A percentile compares a stretch with the other conserved stretches of the same genome.
These are phyloP conservation scores for Nephrotoma flavescens DNA, from an alignment of 2,888 invertebrate species.

Conservation along the genomic window DNA sequence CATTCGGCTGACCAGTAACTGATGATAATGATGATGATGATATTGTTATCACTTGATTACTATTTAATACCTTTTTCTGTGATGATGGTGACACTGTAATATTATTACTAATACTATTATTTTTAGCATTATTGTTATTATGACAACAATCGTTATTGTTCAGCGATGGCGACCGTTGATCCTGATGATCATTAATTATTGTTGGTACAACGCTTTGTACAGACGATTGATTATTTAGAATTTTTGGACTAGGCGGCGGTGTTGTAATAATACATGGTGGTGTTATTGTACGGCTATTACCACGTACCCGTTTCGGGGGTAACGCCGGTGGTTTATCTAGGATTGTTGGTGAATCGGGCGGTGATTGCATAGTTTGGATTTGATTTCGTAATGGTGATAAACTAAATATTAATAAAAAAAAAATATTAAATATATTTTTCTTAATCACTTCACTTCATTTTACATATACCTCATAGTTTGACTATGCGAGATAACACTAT, in stretches of 20 bases:
- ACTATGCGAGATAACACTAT: slow-evolving; percentile 29
- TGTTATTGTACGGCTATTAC: slow-evolving; percentile 30
- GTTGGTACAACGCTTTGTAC: not conserved
- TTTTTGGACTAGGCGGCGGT: slow-evolving; percentile 32
- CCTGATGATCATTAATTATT: not conserved
- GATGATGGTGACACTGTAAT: not conserved
- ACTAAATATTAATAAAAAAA: slow-evolving; percentile 11
- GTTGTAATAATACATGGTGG: slow-evolving; percentile 32
- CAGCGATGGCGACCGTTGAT: not conserved
- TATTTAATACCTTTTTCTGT: slow-evolving; percentile 1
- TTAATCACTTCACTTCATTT: not conserved
- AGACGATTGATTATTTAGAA: not conserved
- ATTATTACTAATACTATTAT: not conserved
- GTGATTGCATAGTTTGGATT: slow-evolving; percentile 11
- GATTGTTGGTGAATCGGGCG: slow-evolving; percentile 14
- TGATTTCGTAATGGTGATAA: slow-evolving; percentile 13
- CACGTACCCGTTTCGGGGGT: slow-evolving; percentile 40
- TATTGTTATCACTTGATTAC: not conserved
- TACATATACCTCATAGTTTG: slow-evolving; percentile 30
- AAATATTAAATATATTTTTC: slow-evolving; percentile 10
- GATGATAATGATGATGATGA: slow-evolving; percentile 1
- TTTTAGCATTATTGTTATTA: not conserved
- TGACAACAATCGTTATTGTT: not conserved
- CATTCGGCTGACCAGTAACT: not conserved
- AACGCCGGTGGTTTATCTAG: slow-evolving; percentile 40